phyloP scores from a whole-genome alignment of 2,797 vertebrate species.

The Esox masquinongy region DNA sequence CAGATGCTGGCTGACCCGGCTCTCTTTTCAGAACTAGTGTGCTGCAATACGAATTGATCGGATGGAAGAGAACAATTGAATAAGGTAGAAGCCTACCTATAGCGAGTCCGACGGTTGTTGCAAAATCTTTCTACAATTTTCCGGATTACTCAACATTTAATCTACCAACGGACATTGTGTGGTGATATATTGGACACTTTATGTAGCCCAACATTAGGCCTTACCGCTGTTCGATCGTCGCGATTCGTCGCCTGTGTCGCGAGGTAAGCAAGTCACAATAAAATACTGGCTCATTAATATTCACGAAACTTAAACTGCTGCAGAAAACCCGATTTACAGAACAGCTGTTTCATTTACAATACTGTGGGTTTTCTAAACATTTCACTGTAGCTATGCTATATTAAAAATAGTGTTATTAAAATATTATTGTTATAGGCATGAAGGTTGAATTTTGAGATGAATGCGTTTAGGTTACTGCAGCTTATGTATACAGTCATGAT shows the following conservation, averaged over 20 bases:
- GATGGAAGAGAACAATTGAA: background rate
- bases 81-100: background rate
- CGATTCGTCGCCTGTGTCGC: background rate
- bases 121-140: background rate
- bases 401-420: no score
- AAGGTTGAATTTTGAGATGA: no score
- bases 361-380: background rate
- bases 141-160: background rate
- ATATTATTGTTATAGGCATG: no score
- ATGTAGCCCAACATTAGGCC: background rate
- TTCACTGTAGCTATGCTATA: no score
- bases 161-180: background rate
- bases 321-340: background rate
- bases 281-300: background rate
- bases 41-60: background rate
- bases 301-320: background rate
- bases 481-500: no score
- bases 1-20: background rate
- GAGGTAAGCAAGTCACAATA: background rate
- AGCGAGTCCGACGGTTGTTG: background rate
- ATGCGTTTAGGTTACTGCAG: no score
- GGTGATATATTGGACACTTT: background rate
- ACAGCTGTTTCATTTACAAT: background rate
- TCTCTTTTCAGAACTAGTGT: background rate
- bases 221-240: background rate